Base-by-base conservation (phyloP, 2,888 invertebrate genomes). In the Pocota personata region DNA sequence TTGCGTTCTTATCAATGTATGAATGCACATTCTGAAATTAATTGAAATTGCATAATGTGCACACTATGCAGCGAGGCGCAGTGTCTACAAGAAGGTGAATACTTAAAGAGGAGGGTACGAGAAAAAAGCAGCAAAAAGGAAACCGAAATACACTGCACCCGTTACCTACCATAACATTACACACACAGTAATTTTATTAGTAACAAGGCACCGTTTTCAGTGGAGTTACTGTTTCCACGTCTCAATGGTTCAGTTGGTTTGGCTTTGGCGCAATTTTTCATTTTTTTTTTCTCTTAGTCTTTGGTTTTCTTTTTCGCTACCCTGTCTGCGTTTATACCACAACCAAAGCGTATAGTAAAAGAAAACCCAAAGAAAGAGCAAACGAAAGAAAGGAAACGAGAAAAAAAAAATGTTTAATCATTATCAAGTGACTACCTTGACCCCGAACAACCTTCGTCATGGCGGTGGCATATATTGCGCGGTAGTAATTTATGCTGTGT, bases 361-460 rank as follows among this genome's bases (percentile, higher is more conserved):
- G 72, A 82, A 82, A 78, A 78, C 7, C 40, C 52, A 73, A 82
- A 62, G 77, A 82, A 67, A 86, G 50, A 80, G 32, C 35, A 55
- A 52, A 60, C 30, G 30, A 67, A 71, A 72, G 55, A 64, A 58
- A 80, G 58, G 67, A 55, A 19, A 69, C 32, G 52, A 57, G 35
- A 66, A 69, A 35, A n/a, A 82, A 73, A 87, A 57, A 87, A 82
- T 58, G 1, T 66, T 78, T 69, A 87, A 87, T 86, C 84, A 86
- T 86, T 86, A 86, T 86, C 84, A 86, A 86, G 76, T 72, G 84
- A 76, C 84, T 80, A 86, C 84, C 84, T 86, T 86, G 84, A 86
- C 84, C 84, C 76, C 80, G 58, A 80, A 86, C 84, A 80, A 80
- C 84, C 84, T 86, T 86, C 84, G 71, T 79, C 80, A 76, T 80